Base-by-base conservation (phyloP, 1,140 invertebrate genomes). In the Oryctes rhinoceros region DNA sequence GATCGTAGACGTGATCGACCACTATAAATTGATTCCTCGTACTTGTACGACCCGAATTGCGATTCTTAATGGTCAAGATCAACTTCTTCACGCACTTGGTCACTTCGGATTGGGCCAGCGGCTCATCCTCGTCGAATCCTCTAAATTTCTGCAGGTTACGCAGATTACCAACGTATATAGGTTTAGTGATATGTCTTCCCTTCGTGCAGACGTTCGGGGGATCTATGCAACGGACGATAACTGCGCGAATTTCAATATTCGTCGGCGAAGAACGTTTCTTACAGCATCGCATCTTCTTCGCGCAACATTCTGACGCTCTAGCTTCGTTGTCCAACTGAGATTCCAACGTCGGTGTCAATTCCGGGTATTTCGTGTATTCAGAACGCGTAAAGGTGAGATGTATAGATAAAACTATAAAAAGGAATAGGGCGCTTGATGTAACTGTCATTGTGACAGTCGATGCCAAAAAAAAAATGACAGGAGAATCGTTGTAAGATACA, bases 1-100 rank as follows among this genome's bases (percentile, higher is more conserved):
- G 83, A 81, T 90, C 89, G 39, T 87, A 83, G 11, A 88, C 88
- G 78, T 89, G 89, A 83, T 90, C 89, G 9, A 90, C 82, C 24
- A 89, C 85, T 5, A 90, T 85, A 48, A 87, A 90, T 81, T 89
- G 86, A 65, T 87, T 87, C 7, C 86, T 84, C 13, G 81, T 86
- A 7, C 84, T 85, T 0, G 86, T 87, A 35, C 80, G 30, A 11
- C 86, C 84, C 13, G 77, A 47, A 47, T 86, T 86, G 18, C 80
- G 82, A 4, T 87, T 80, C 80, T 85, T 86, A 3, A 87, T 65
- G 0, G 84, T 87, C 37, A 86, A 80, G 6, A 84, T 78, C n/a
- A 87, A 53, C 78, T 87, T 87, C 78, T 84, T 85, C 0, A 81
- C 75, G 77, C 86, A 88, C n/a, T 84, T 84, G 0, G 82, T 82